These are phyloP conservation scores for Timema podura DNA, from an alignment of 2,888 invertebrate genomes.

Conservation along the genomic window DNA sequence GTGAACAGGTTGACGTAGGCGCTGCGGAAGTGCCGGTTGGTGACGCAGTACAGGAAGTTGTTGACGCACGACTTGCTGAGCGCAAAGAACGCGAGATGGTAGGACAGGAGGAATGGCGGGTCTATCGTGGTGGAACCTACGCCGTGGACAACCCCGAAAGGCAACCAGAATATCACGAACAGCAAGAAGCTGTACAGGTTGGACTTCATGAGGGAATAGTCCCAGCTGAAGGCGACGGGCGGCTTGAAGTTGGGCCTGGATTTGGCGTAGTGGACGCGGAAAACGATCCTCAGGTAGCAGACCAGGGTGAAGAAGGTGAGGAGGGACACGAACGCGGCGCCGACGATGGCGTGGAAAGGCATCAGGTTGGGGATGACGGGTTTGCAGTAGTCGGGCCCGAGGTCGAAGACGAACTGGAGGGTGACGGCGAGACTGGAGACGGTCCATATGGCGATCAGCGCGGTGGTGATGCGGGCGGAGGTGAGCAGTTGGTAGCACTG, in stretches of 20 bases:
- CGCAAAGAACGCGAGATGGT: constrained; percentile 66
- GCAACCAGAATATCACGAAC: constrained; percentile 63
- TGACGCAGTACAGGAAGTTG: constrained; percentile 59
- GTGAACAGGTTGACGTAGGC: constrained; percentile 71
- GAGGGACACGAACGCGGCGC: constrained; percentile 54
- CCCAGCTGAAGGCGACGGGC: constrained; percentile 58
- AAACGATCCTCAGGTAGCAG: constrained; percentile 50
- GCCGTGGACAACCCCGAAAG: constrained; percentile 59
- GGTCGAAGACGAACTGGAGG: constrained; percentile 56
- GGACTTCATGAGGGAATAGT: constrained; percentile 57
- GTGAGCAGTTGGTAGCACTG: constrained; percentile 47
- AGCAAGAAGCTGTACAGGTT: constrained; percentile 62
- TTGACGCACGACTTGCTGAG: constrained; percentile 65
- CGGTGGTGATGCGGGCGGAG: constrained; percentile 49
- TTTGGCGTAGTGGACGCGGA: constrained; percentile 51
- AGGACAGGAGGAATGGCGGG: constrained; percentile 54
- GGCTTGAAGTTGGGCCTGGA: constrained; percentile 58
- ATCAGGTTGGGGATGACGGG: constrained; percentile 52
- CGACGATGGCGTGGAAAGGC: constrained; percentile 54
- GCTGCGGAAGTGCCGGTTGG: constrained; percentile 64
- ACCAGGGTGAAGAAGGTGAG: constrained; percentile 50
- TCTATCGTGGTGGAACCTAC: constrained; percentile 49
- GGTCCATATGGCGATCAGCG: constrained; percentile 55
- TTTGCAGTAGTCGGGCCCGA: constrained; percentile 67
- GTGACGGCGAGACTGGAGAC: constrained; percentile 54